Evolutionary conservation across 92 coral and sea anemone genomes (phyloP), one percentile per base, ranked within the genome.

Genomic region (Bergia puertoricense): DNA sequence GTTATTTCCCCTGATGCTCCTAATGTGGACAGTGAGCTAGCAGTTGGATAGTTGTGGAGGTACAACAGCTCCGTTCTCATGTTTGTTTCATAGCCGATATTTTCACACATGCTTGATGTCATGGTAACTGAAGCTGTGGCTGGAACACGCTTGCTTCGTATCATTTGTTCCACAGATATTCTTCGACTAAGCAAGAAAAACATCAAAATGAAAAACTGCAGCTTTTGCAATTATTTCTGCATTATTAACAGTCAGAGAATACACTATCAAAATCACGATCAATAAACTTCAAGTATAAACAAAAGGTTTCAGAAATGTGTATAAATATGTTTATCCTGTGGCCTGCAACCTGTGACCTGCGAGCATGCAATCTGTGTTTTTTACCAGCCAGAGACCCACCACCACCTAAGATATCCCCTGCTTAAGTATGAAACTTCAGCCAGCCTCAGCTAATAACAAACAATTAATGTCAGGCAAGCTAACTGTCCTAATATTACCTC

Each of bases 61-160:
- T 97, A 97, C 59, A 97, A 91, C 76, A 86, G 88, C 88, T 97
- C 95, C 37, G 99, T 97, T 82, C 99, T 91, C 89, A 97, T 88
- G 81, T 94, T 93, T 7, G 98, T 90, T 68, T 97, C 98, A 84
- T 91, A 94, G 85, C 97, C 89, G 5, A 86, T 84, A 85, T 92
- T 95, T 57, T 93, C 90, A 78, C 95, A 88, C 88, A 96, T 93
- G 75, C 85, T 91, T 0, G 99, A 97, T 16, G 98, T 94, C 94
- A 97, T 95, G 42, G 95, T 91, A 30, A 97, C 98, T 0, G 99
- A 89, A 0, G 98, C 94, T 73, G 98, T 93, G 45, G 98, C 97
- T 43, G 99, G 99, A 30, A 97, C 95, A 84, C 98, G 86, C 90
- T 97, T 97, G 85, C 92, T 94, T 67, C 98, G 88, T 72, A 96